These are phyloP conservation scores for Xestia c-nigrum DNA, from an alignment of 2,888 invertebrate species.

Conservation along the genomic window DNA sequence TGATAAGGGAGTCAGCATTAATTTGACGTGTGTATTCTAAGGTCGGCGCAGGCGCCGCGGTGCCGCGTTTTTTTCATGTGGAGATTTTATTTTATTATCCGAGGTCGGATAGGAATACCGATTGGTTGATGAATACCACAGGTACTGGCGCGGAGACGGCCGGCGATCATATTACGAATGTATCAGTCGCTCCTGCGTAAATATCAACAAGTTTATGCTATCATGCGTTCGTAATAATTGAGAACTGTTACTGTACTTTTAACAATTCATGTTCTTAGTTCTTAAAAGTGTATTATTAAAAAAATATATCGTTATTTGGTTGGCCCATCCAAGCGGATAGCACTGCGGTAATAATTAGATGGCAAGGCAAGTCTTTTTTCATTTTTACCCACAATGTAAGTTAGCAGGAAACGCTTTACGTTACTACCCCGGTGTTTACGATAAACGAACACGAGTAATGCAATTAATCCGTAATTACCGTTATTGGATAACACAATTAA, in stretches of 20 bases:
- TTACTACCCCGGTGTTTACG: constrained; percentile 32
- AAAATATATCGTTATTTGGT: background rate
- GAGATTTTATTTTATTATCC: constrained; percentile 86
- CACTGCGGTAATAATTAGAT: background rate
- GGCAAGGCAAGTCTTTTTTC: background rate
- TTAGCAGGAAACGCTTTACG: background rate
- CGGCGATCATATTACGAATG: constrained; percentile 55
- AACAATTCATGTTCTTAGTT: background rate
- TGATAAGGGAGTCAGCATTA: constrained; percentile 60
- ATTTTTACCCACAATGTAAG: background rate
- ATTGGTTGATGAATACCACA: constrained; percentile 69
- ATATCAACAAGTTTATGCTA: background rate
- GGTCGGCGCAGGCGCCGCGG: constrained; percentile 84
- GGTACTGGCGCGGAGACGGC: constrained; percentile 53
- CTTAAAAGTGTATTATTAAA: background rate
- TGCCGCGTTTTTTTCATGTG: constrained; percentile 82
- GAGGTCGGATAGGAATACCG: constrained; percentile 84
- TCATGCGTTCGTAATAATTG: background rate
- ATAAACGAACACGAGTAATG: constrained; percentile 49
- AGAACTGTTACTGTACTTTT: background rate
- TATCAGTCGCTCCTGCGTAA: constrained; percentile 38
- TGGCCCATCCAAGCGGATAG: background rate
- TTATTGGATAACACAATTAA: constrained; percentile 53
- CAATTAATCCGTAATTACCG: constrained; percentile 59
- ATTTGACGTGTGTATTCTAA: constrained; percentile 54